Evolutionary conservation across 2,113 vertebrate genomes (phyloP).

Genomic region (Pardalotus punctatus): DNA sequence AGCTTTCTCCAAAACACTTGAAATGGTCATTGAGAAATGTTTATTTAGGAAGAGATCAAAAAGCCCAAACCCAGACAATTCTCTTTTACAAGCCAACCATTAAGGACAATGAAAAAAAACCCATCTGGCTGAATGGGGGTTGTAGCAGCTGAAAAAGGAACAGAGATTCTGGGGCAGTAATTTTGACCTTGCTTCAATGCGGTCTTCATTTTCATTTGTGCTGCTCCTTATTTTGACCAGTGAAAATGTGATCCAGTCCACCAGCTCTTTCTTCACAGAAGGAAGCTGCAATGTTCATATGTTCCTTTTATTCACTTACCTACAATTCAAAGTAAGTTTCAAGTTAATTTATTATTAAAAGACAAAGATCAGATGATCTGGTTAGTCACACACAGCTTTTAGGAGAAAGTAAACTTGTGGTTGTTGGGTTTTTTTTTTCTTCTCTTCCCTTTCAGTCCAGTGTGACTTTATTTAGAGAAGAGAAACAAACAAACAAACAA

Average conservation of each 20-base stretch:
- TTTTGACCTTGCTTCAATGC: not conserved
- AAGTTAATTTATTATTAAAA: not conserved
- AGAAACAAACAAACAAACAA: not conserved
- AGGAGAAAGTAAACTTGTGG: not conserved
- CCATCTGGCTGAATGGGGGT: not conserved
- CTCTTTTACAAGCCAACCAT: not conserved
- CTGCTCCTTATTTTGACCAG: not conserved
- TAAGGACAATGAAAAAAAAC: not conserved
- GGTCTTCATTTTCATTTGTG: not conserved
- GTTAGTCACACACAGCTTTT: not conserved
- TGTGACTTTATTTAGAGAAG: not conserved
- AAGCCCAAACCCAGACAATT: not conserved
- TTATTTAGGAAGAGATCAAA: constrained; percentile 4
- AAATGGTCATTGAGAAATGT: not conserved
- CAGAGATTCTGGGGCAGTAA: not conserved
- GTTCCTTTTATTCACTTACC: not conserved
- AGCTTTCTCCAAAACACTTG: not conserved
- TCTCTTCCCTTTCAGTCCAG: not conserved
- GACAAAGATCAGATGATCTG: not conserved
- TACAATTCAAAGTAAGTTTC: not conserved
- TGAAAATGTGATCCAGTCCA: not conserved
- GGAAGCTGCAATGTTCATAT: not conserved
- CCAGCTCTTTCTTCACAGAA: not conserved
- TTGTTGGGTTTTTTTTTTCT: not conserved
- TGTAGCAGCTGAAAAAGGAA: not conserved